Conservation (phyloP, 2,888 invertebrate species). For the Pachliopta kotzebuea region DNA sequence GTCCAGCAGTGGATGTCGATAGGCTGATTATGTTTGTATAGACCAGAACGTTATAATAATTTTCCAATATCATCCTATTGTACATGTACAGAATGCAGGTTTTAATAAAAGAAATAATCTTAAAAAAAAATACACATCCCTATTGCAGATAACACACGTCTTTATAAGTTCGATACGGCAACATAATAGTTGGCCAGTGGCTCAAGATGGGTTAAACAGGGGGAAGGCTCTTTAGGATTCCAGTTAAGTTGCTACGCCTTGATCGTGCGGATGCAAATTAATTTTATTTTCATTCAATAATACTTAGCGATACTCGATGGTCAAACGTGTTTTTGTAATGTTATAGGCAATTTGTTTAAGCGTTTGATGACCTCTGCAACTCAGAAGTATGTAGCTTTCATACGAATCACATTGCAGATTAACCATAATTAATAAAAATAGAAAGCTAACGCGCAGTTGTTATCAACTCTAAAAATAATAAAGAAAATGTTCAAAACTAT, state of each 20-base stretch:
- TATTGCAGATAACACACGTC: neutral
- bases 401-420: neutral
- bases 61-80: no score
- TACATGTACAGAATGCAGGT: no score
- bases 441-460: no score
- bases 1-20: no score
- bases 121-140: neutral
- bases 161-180: conserved; percentile 11
- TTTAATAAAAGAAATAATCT: no score
- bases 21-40: no score
- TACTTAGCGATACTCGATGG: conserved; percentile 27
- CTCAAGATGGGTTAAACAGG: neutral
- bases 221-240: conserved; percentile 22
- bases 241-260: conserved; percentile 26
- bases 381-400: neutral
- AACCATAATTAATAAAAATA: neutral
- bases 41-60: no score
- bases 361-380: conserved; percentile 15
- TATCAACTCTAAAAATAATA: no score
- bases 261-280: conserved; percentile 31
- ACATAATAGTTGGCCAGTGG: conserved; percentile 23
- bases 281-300: conserved; percentile 29
- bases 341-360: conserved; percentile 19
- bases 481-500: no score
- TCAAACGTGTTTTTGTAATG: conserved; percentile 24